Evolutionary conservation across 2,888 invertebrate genomes (phyloP), one percentile per base, ranked within the genome.

Genomic region (Ennomos quercinarius): DNA sequence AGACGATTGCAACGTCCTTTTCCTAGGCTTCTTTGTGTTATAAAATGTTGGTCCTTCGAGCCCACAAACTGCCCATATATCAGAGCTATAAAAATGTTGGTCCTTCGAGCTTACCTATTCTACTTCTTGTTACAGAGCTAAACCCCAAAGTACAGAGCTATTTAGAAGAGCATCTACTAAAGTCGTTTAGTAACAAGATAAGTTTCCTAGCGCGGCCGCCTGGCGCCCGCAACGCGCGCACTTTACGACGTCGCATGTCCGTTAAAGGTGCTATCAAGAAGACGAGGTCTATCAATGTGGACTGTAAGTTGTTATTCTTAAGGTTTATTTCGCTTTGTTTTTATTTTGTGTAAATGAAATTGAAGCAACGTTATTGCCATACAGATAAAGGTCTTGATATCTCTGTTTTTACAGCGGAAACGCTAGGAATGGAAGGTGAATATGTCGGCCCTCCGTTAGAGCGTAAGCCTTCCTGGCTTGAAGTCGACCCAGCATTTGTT

Each of bases 211-310:
- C 94, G 66, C 93, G 94, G 9, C 89, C 93, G 34, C 80, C 90
- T 0, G 93, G 91, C 51, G 77, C 85, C 1, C 89, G 94, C 13
- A 93, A 94, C 44, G 76, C 83, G 0, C 93, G 94, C 38, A 87
- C 93, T 58, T 74, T 96, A 46, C 94, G 95, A 44, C 93, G 97
- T 1, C 95, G 95, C 76, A 96, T 98, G 95, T 98, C 97, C 0
- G 96, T 98, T 13, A 96, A 96, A 74, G 99, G 99, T 52, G 98
- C 98, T 42, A 98, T 99, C 61, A 97, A 97, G 87, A 97, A 98
- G 82, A 98, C 98, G 0, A 93, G 98, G 68, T 98, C 98, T 10
- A 99, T 99, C 66, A 97, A 97, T 78, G 96, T 98, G 8, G 98
- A 97, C 83, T 95, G 97, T 97, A 87, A 94, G 96, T 94, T 40